phyloP scores from a whole-genome alignment of 35 echinoderm and acorn worm species.

The Eucidaris tribuloides region DNA sequence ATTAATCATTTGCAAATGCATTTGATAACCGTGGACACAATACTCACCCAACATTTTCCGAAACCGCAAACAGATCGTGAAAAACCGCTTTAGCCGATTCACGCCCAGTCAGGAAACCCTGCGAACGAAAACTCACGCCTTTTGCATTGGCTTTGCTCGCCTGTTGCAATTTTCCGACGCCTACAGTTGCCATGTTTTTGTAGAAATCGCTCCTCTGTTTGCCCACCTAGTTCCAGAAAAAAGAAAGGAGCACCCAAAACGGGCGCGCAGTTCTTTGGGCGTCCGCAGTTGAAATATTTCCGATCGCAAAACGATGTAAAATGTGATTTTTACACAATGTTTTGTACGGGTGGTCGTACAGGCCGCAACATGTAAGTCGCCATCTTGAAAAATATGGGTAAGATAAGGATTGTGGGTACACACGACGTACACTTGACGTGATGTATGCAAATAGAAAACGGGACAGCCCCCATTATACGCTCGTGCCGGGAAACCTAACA shows the following conservation, averaged over 20 bases:
- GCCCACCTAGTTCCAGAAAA: not conserved
- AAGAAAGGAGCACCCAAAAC: not conserved
- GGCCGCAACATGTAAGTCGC: slow-evolving; percentile 24
- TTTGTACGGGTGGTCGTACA: slow-evolving; percentile 10
- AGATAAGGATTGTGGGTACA: slow-evolving; percentile 27
- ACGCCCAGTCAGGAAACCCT: slow-evolving; percentile 14
- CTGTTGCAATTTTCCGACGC: slow-evolving; percentile 18
- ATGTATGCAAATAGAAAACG: too few species aligned
- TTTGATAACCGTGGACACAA: too few species aligned
- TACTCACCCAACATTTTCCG: slow-evolving; percentile 11
- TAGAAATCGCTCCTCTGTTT: not conserved
- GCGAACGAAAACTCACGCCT: slow-evolving; percentile 6
- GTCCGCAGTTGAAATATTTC: not conserved
- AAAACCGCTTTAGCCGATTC: slow-evolving; percentile 16
- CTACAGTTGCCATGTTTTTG: slow-evolving; percentile 18
- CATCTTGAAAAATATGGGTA: slow-evolving; percentile 15
- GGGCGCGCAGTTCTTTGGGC: not conserved
- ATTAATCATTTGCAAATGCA: too few species aligned
- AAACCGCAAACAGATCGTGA: not conserved
- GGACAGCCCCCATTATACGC: too few species aligned
- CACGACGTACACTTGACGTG: too few species aligned
- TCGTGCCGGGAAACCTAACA: too few species aligned
- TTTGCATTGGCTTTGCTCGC: not conserved
- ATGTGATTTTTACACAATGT: not conserved
- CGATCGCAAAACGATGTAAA: not conserved